These are phyloP conservation scores for Setipinna tenuifilis DNA, from an alignment of 2,797 vertebrate genomes.

Conservation along the genomic window DNA sequence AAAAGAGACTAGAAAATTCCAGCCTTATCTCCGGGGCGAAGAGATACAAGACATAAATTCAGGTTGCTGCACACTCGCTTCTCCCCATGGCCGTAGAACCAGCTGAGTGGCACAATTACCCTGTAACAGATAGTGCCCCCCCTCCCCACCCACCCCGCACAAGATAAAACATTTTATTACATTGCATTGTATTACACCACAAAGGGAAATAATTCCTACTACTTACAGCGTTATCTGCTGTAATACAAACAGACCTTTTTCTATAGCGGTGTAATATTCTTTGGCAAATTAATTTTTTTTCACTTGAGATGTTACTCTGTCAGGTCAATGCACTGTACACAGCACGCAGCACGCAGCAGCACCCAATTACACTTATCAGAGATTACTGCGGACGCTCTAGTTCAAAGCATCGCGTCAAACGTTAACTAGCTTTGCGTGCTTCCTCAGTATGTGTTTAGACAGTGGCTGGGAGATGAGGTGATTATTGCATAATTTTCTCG, in stretches of 20 bases:
- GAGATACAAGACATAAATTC: conserved; percentile 10
- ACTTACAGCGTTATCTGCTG: neutral
- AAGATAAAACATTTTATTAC: conserved; percentile 7
- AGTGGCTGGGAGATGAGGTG: conserved; percentile 2
- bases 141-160: neutral
- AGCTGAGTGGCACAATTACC: conserved; percentile 6
- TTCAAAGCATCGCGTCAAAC: neutral
- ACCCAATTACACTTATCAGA: conserved; percentile 14
- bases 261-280: neutral
- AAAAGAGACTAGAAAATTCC: conserved; percentile 19
- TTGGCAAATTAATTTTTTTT: neutral
- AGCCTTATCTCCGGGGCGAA: neutral
- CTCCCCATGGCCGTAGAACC: neutral
- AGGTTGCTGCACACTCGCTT: conserved; percentile 1
- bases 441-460: neutral
- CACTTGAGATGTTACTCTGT: neutral
- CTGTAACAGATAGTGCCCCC: neutral
- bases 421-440: neutral
- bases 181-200: neutral
- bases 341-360: neutral
- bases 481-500: neutral
- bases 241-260: conserved; percentile 11
- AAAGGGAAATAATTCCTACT: neutral
- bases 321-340: neutral
- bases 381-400: neutral